Evolutionary conservation across 1,140 invertebrate genomes (phyloP), one percentile per base, ranked within the genome.

Genomic region (Achatina immaculata): DNA sequence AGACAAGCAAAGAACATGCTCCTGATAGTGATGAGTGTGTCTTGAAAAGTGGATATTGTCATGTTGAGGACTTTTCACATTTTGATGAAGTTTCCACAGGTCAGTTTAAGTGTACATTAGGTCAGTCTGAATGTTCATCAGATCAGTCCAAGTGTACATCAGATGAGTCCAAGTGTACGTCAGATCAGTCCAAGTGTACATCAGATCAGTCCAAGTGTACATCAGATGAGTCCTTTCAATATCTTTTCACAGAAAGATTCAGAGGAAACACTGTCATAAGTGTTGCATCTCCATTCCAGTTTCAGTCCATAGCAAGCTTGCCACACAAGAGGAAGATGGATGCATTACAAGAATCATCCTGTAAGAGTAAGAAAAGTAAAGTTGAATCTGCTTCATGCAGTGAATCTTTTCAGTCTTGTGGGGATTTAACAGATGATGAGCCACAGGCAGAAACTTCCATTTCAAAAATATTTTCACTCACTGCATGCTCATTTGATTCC

Each of bases 351-450:
- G 58, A 28, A 62, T 62, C 58, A 31, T 62, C 58, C 4, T 28
- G n/a, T n/a, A n/a, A n/a, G n/a, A n/a, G n/a, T 31, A 62, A 62
- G 58, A 62, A 62, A 62, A 6, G n/a, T 62, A 62, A 31, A 62
- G 0, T 31, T 2, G n/a, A 28, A 6, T 28, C 58, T 31, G n/a
- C 58, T 62, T 28, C 28, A 31, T 2, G 1, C 28, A 34, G 16
- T 6, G 21, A 28, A 31, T 34, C 58, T 2, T 62, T 16, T 21
- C 28, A 3, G 24, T 3, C 3, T 55, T 55, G 21, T 55, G 7
- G 3, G 24, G 48, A 62, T 34, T 62, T 62, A 6, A 62, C 6
- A 2, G 28, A 34, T 28, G 58, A 55, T n/a, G n/a, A 58, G 11
- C 24, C n/a, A 58, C 7, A 4, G 28, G 31, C 58, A 62, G 2